Evolutionary conservation across 2,888 invertebrate species (phyloP), one percentile per base, ranked within the genome.

Genomic region (Hylaea fasciaria): DNA sequence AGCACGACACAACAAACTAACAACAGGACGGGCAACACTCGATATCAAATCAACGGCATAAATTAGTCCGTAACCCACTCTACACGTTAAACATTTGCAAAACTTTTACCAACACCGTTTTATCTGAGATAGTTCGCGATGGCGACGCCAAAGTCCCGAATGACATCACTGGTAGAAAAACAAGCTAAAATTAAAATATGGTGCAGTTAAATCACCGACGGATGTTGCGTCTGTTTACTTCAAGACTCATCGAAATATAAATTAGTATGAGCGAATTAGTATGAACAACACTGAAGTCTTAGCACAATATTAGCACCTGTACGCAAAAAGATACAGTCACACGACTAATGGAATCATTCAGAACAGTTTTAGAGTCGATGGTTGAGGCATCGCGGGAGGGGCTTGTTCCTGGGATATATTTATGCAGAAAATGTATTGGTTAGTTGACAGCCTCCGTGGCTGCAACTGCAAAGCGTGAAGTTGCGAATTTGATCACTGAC

Each of bases 141-240:
- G 41, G 47, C 54, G 45, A 13, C 41, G 55, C 61, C 52, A 46
- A 64, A 74, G 73, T 71, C 56, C 64, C 63, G 55, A 66, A 70
- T 82, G 80, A 81, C 78, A 77, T 82, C 84, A 81, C 65, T 68
- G 68, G 55, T 66, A 69, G 68, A 39, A 60, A 65, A 68, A 63
- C 59, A 57, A 46, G 57, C 62, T 76, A 77, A 77, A 78, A 74
- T 76, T 77, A 76, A 72, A 74, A 72, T 65, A 72, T 56, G 55
- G 57, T 65, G 69, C 71, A 75, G 64, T 66, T 64, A 67, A 73
- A 69, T 65, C 60, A 62, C 43, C 51, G 60, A 41, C 57, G 39
- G 29, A 56, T 62, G 62, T 48, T 57, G 61, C 58, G 65, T 57
- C 40, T 68, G 66, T 65, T 66, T 62, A 61, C 62, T 63, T 64